These are phyloP conservation scores for Exocentrus adspersus DNA, from an alignment of 2,888 invertebrate species.

Conservation along the genomic window DNA sequence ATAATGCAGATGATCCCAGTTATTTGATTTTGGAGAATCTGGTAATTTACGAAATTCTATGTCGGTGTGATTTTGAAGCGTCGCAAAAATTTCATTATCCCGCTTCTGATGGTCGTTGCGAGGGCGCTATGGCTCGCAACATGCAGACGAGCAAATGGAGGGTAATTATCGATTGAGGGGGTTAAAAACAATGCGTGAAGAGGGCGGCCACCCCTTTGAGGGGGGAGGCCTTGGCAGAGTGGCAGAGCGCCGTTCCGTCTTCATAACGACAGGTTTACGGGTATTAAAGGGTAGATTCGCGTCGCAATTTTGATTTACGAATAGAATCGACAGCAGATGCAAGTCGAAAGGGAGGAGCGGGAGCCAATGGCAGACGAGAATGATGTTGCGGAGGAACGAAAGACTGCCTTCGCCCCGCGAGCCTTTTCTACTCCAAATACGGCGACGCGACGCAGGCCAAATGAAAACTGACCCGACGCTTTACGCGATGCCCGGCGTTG, in stretches of 20 bases:
- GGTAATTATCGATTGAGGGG: slow-evolving; percentile 3
- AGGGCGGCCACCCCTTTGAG: slow-evolving; percentile 18
- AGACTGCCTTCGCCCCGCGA: slow-evolving; percentile 46
- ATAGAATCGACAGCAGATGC: slow-evolving; percentile 64
- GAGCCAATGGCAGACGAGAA: slow-evolving; percentile 58
- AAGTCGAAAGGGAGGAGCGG: slow-evolving; percentile 57
- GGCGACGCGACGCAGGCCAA: slow-evolving; percentile 41
- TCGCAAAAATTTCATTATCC: too few species aligned
- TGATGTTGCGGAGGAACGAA: slow-evolving; percentile 53
- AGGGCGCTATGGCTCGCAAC: background rate
- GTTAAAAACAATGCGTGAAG: slow-evolving; percentile 16
- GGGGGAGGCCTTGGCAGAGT: slow-evolving; percentile 38
- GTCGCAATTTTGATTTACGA: slow-evolving; percentile 64
- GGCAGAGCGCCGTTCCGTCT: slow-evolving; percentile 47
- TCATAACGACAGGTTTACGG: slow-evolving; percentile 49
- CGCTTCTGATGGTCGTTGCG: too few species aligned
- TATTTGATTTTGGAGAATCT: too few species aligned
- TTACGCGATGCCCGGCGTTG: slow-evolving; percentile 33
- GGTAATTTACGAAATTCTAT: too few species aligned
- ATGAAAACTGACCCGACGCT: slow-evolving; percentile 37
- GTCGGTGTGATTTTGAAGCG: too few species aligned
- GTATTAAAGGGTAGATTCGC: slow-evolving; percentile 56
- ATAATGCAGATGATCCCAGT: too few species aligned
- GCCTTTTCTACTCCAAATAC: slow-evolving; percentile 41
- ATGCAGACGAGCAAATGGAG: background rate